Evolutionary conservation across 2,113 vertebrate species (phyloP), one percentile per base, ranked within the genome.

Genomic region (Mola mola): DNA sequence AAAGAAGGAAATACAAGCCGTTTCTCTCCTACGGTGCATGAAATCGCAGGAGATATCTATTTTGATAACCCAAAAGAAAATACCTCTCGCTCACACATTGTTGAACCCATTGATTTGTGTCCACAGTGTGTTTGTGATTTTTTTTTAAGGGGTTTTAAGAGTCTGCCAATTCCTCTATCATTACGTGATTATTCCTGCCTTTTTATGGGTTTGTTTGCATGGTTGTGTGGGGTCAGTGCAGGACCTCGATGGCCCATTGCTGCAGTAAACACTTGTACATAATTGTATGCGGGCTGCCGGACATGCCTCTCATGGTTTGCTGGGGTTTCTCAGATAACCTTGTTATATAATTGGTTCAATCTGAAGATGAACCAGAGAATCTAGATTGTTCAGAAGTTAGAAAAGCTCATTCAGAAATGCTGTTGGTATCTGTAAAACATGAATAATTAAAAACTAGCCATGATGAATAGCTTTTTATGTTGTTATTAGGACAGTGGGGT

Each of bases 11-110:
- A 88, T 40, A 41, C 47, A 75, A 87, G 70, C 66, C 71, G 42
- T 72, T 65, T 57, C 41, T 58, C 28, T 72, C 42, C 73, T 43
- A 37, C 70, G 44, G 57, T 56, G 81, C 66, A 66, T 75, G 79
- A 85, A 88, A 84, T 69, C 49, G 46, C 72, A 79, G 82, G 66
- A 76, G 85, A 85, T 80, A 86, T 87, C 73, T 52, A 58, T 59
- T 71, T 50, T 46, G 36, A 74, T 72, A 63, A 71, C 63, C 75
- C 68, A 29, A 56, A 75, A 72, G 57, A 74, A 53, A 69, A 55
- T 40, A 34, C 68, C 65, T 11, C 51, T 60, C 56, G n/a, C 66
- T 61, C 57, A 76, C 65, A 72, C 75, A 20, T 22, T 48, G 33
- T 70, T 74, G 28, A 68, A 61, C 13, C 41, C 42, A 25, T 4